Evolutionary conservation across 2,797 vertebrate species (phyloP), one percentile per base, ranked within the genome.

Genomic region (Neostethus bicornis): DNA sequence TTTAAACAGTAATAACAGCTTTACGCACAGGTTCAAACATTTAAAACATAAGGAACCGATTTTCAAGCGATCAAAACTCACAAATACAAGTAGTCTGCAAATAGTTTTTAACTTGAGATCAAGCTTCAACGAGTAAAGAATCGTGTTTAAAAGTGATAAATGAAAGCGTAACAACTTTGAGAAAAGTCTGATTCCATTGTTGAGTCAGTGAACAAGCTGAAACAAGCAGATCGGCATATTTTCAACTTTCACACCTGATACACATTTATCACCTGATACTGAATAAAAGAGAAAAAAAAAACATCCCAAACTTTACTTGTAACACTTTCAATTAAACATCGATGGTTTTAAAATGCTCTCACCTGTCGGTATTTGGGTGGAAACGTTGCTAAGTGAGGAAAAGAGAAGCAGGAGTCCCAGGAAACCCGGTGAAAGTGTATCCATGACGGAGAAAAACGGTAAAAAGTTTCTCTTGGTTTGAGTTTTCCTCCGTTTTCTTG

Each of bases 161-260:
- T n/a, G n/a, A n/a, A n/a, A n/a, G n/a, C n/a, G n/a, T n/a, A n/a
- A n/a, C n/a, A n/a, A n/a, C n/a, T n/a, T n/a, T n/a, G n/a, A n/a
- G n/a, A n/a, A n/a, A n/a, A n/a, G n/a, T n/a, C n/a, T n/a, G n/a
- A n/a, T n/a, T n/a, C n/a, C n/a, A n/a, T n/a, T n/a, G n/a, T n/a
- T n/a, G n/a, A n/a, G n/a, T n/a, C n/a, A n/a, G n/a, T n/a, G n/a
- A n/a, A n/a, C n/a, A n/a, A n/a, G n/a, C n/a, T n/a, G n/a, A 49
- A 47, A 61, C 21, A 47, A 29, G 2, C 14, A 1, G 12, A 16
- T 11, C n/a, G 7, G 24, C 7, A 4, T 34, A 2, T 52, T 52
- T 48, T 23, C n/a, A 83, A 85, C 83, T 89, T 85, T 87, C 74
- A 63, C 80, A 89, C 83, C 87, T 89, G 85, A 70, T 59, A 7